These are phyloP conservation scores for Dicycla oo DNA, from an alignment of 2,888 invertebrate species.

Conservation along the genomic window DNA sequence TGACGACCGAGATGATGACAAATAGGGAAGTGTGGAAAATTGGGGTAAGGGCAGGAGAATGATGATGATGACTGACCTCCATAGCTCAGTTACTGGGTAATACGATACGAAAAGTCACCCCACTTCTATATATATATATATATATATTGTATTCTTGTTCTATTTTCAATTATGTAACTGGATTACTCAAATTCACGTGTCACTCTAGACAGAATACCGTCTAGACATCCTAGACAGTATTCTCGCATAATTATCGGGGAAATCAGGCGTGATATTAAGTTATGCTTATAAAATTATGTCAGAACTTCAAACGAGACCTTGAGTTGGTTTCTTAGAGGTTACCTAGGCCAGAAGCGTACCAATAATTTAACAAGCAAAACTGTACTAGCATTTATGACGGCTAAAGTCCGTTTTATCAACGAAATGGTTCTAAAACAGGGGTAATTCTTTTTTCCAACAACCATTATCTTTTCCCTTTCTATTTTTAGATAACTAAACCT, in stretches of 20 bases:
- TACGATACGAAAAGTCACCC: no score
- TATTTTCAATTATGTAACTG: not conserved
- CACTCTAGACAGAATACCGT: no score
- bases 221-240: no score
- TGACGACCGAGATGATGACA: no score
- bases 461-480: constrained; percentile 17
- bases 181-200: not conserved
- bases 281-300: not conserved
- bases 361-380: not conserved
- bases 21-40: no score
- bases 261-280: not conserved
- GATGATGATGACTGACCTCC: no score
- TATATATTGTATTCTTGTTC: not conserved
- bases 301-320: not conserved
- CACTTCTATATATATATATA: no score
- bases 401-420: constrained; percentile 8
- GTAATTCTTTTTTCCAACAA: not conserved
- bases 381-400: not conserved
- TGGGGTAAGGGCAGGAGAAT: no score
- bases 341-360: not conserved
- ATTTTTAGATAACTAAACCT: constrained; percentile 14
- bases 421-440: not conserved
- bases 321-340: not conserved
- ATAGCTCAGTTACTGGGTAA: not conserved
- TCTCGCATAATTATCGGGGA: not conserved